phyloP scores from a whole-genome alignment of 2,113 vertebrate genomes.

The Neolamprologus hecqui region DNA sequence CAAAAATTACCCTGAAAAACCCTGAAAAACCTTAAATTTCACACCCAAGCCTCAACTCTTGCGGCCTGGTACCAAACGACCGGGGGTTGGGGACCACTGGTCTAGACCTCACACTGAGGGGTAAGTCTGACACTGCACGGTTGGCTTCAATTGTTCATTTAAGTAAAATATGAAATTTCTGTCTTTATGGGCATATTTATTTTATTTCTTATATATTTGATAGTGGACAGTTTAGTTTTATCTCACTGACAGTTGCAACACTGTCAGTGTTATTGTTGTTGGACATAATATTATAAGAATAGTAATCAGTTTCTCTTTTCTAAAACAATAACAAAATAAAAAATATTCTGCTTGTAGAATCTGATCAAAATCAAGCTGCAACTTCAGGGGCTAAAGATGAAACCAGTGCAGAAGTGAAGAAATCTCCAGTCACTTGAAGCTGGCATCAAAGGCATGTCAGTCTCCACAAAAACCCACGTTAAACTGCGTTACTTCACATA shows the following conservation, averaged over 20 bases:
- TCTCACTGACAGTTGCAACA: neutral
- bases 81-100: neutral
- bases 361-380: neutral
- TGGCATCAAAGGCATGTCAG: neutral
- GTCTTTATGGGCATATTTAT: neutral
- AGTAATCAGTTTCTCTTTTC: neutral
- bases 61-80: fast-evolving
- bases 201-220: neutral
- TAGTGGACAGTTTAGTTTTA: neutral
- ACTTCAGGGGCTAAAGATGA: neutral
- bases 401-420: neutral
- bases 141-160: neutral
- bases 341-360: neutral
- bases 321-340: neutral
- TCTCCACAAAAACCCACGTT: neutral
- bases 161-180: neutral
- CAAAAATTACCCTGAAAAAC: neutral
- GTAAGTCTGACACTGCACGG: neutral
- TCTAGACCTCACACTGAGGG: neutral
- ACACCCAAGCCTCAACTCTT: neutral
- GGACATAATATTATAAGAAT: neutral
- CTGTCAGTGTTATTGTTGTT: neutral
- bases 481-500: neutral
- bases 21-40: neutral
- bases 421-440: neutral